These are phyloP conservation scores for Callithrix jacchus DNA, from an alignment of 2,113 vertebrate genomes.

Conservation along the genomic window DNA sequence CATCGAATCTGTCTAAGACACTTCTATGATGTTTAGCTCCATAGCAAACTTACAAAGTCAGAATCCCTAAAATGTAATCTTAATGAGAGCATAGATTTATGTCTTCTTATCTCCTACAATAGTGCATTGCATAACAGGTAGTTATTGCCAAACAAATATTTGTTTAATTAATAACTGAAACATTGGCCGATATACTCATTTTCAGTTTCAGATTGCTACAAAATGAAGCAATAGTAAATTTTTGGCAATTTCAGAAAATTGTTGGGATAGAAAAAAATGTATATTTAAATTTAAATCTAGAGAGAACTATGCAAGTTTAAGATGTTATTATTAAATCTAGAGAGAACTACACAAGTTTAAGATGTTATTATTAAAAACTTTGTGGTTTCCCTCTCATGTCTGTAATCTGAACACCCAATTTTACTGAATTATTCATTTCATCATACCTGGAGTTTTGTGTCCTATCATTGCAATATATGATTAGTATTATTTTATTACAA, in stretches of 20 bases:
- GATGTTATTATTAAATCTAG: slow-evolving; percentile 10
- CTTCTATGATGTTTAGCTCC: not conserved
- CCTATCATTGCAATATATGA: not conserved
- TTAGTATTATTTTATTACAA: slow-evolving; percentile 5
- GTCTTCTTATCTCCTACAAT: not conserved
- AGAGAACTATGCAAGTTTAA: not conserved
- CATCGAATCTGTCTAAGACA: not conserved
- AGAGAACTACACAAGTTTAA: not conserved
- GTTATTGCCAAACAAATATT: not conserved
- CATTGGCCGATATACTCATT: not conserved
- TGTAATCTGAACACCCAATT: not conserved
- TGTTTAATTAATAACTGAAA: not conserved
- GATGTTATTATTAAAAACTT: not conserved
- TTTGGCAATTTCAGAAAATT: not conserved
- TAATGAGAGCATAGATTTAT: not conserved
- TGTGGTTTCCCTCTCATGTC: slow-evolving; percentile 5
- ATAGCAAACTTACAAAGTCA: not conserved
- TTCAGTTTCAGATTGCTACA: not conserved
- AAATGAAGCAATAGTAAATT: not conserved
- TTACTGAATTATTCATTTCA: not conserved
- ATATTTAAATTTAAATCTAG: slow-evolving; percentile 5
- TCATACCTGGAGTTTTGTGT: not conserved
- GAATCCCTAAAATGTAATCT: not conserved
- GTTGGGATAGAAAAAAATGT: not conserved
- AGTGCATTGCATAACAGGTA: not conserved